phyloP scores from a whole-genome alignment of 2,888 invertebrate species.

The Dicyrtomina minuta region DNA sequence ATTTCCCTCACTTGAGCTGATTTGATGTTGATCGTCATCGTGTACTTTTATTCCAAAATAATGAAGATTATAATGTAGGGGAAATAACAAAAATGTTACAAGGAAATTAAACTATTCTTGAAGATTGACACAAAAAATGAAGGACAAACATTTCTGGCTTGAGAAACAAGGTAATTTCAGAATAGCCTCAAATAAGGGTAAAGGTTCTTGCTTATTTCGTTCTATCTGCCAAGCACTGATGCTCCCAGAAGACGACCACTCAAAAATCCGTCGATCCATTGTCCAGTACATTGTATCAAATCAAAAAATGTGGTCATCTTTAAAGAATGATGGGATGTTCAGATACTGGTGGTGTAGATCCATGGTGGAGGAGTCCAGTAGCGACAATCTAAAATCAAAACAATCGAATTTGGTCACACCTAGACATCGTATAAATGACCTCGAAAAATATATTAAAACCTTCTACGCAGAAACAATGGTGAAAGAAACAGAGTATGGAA shows the following conservation, averaged over 20 bases:
- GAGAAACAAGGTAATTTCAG: constrained; percentile 9
- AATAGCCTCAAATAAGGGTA: neutral
- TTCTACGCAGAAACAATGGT: neutral
- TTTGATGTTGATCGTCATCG: no score
- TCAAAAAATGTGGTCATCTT: neutral
- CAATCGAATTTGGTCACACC: no score
- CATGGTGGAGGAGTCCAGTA: neutral
- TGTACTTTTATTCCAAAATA: no score
- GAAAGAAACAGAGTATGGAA: neutral
- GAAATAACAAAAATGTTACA: no score
- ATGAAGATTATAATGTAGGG: no score
- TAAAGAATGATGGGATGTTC: neutral
- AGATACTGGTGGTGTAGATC: neutral
- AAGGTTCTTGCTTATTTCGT: constrained; percentile 1
- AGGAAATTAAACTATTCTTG: no score
- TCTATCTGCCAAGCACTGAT: neutral
- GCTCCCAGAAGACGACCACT: neutral
- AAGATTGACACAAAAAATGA: neutral
- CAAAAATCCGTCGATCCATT: neutral
- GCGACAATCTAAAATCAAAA: no score
- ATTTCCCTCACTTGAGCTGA: no score
- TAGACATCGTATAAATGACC: neutral
- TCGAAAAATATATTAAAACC: neutral
- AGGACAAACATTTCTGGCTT: neutral
- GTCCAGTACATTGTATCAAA: neutral